phyloP scores from a whole-genome alignment of 2,888 invertebrate genomes.

The Drosophila maculinotata region DNA sequence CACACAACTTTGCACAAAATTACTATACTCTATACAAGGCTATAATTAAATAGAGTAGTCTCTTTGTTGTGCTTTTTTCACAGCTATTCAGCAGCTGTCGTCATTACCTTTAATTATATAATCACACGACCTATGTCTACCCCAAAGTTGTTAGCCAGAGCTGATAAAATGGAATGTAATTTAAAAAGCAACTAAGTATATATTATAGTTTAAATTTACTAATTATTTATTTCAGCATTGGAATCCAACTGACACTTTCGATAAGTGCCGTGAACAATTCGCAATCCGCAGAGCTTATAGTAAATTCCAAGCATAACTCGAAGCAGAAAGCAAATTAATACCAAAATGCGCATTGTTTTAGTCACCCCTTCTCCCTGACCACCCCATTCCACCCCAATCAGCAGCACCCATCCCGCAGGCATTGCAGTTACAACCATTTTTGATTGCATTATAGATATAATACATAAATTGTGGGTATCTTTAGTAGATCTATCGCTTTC shows the following conservation, averaged over 20 bases:
- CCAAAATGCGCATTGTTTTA: conserved; percentile 58
- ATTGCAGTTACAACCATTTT: conserved; percentile 65
- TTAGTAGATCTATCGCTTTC: conserved; percentile 1
- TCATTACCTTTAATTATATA: conserved; percentile 20
- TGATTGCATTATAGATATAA: conserved; percentile 72
- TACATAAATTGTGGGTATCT: conserved; percentile 42
- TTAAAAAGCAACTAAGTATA: neutral
- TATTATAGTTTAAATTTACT: neutral
- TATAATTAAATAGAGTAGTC: neutral
- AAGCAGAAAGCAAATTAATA: conserved; percentile 48
- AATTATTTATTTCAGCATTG: conserved; percentile 1
- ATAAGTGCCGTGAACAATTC: conserved; percentile 21
- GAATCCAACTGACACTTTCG: conserved; percentile 11
- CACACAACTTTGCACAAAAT: neutral
- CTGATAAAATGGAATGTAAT: neutral
- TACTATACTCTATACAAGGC: neutral
- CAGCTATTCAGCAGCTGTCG: neutral
- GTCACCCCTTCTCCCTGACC: neutral
- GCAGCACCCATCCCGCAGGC: conserved; percentile 42
- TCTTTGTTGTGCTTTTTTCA: conserved; percentile 1
- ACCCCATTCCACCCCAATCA: neutral
- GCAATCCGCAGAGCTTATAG: conserved; percentile 60
- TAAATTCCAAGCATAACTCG: conserved; percentile 68
- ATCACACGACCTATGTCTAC: no score
- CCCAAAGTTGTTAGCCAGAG: neutral